Evolutionary conservation across 1,140 invertebrate genomes (phyloP).

Genomic region (Reticulitermes speratus): DNA sequence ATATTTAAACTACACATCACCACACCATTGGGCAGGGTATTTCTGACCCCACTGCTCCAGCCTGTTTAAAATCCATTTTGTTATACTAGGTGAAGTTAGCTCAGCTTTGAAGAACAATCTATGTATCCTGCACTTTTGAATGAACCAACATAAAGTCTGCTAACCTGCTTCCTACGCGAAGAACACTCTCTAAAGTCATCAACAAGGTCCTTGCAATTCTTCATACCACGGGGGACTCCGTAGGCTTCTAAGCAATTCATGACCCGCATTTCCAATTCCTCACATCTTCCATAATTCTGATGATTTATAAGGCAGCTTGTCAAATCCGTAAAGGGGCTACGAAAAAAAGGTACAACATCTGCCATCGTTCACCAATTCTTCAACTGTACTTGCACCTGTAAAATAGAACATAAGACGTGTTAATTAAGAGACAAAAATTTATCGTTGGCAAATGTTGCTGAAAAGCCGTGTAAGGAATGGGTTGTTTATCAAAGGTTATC

Average conservation of each 20-base stretch:
- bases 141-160: constrained; percentile 24
- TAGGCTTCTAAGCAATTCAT: constrained; percentile 76
- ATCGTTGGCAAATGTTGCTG: no score
- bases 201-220: constrained; percentile 59
- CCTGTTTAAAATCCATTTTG: no score
- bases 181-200: constrained; percentile 68
- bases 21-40: no score
- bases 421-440: no score
- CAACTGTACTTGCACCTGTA: background rate
- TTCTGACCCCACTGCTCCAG: no score
- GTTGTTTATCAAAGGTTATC: no score
- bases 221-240: constrained; percentile 56
- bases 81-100: no score
- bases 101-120: no score
- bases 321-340: constrained; percentile 65
- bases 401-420: background rate
- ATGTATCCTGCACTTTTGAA: no score
- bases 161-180: constrained; percentile 55
- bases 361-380: background rate
- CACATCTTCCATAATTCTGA: constrained; percentile 61
- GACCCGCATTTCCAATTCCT: constrained; percentile 61
- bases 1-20: no score
- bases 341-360: constrained; percentile 54
- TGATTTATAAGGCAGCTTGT: constrained; percentile 59
- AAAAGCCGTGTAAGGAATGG: no score